Evolutionary conservation across 1,140 invertebrate genomes (phyloP).

Genomic region (Brachionus calyciflorus): DNA sequence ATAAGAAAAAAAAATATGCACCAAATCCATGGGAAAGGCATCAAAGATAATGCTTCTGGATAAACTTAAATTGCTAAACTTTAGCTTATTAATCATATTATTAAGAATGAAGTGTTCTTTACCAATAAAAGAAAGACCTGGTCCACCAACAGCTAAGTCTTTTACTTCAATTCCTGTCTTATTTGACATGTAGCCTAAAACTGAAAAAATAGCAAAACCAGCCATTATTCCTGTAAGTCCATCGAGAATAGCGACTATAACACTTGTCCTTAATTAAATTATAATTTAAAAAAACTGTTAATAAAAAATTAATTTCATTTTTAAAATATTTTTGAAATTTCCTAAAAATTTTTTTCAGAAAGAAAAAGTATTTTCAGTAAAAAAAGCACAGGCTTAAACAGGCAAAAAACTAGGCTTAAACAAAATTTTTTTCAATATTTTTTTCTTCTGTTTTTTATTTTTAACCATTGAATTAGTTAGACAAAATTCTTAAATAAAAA

Average conservation of each 20-base stretch:
- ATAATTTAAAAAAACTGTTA: no score
- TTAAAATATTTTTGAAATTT: no score
- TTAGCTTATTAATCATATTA: not conserved
- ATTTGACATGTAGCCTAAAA: conserved; percentile 54
- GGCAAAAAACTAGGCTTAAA: no score
- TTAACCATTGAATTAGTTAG: no score
- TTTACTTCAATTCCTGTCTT: conserved; percentile 52
- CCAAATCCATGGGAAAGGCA: conserved; percentile 88
- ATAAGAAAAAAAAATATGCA: conserved; percentile 95
- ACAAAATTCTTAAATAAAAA: no score
- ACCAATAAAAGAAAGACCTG: conserved; percentile 43
- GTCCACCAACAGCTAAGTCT: conserved; percentile 52
- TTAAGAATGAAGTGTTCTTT: not conserved
- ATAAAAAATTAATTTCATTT: no score
- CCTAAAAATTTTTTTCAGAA: no score
- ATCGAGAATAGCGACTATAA: conserved; percentile 26
- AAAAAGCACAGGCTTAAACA: no score
- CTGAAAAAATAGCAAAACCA: conserved; percentile 64
- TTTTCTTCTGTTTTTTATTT: no score
- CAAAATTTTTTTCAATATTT: no score
- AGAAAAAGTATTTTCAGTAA: no score
- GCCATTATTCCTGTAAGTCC: conserved; percentile 64
- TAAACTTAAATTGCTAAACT: conserved; percentile 67
- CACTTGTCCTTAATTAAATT: conserved; percentile 7
- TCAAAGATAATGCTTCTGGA: conserved; percentile 85